Percentiles rank a stretch among this genome's conserved stretches.
Evolutionary conservation across 1,140 invertebrate genomes (phyloP).

Genomic region (Drosophila miranda): DNA sequence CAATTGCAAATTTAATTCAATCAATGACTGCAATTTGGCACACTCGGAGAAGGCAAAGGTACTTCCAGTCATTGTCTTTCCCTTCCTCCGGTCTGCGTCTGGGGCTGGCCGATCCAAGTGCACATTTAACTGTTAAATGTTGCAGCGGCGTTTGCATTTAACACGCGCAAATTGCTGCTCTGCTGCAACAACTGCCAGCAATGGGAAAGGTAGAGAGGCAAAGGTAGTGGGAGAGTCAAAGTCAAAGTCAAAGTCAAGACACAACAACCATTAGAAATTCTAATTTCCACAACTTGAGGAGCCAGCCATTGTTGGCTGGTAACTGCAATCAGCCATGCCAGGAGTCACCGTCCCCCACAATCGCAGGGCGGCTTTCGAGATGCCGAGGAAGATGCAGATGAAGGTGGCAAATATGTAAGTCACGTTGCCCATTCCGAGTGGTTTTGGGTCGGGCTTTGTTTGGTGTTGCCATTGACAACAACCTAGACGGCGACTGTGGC

Average conservation of each 20-base stretch:
- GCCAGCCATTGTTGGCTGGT: slow-evolving; percentile 33
- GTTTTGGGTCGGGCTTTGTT: slow-evolving; percentile 63
- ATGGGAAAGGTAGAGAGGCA: slow-evolving; percentile 5
- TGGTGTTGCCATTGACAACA: slow-evolving; percentile 76
- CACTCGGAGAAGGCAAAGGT: slow-evolving; percentile 37
- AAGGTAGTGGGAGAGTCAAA: slow-evolving; percentile 8
- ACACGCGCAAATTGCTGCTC: slow-evolving; percentile 75
- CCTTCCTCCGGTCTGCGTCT: not conserved
- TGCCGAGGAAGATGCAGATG: slow-evolving; percentile 44
- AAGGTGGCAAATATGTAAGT: slow-evolving; percentile 81
- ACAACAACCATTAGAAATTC: slow-evolving; percentile 74
- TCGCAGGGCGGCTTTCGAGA: slow-evolving; percentile 15
- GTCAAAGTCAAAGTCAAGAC: slow-evolving; percentile 45
- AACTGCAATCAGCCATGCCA: slow-evolving; percentile 52
- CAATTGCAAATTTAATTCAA: slow-evolving; percentile 81
- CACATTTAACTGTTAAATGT: slow-evolving; percentile 75
- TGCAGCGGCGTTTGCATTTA: slow-evolving; percentile 73
- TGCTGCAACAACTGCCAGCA: slow-evolving; percentile 56
- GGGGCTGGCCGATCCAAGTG: slow-evolving; percentile 11
- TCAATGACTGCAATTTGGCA: slow-evolving; percentile 79
- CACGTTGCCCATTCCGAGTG: slow-evolving; percentile 62
- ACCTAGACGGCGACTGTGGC: slow-evolving; percentile 10
- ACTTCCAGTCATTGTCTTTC: slow-evolving; percentile 7
- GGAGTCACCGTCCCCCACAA: slow-evolving; percentile 73
- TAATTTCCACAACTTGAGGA: slow-evolving; percentile 57